A percentile compares a stretch with the other conserved stretches of the same genome.
Conservation (phyloP, 2,888 invertebrate genomes). For the Drosophila maculinotata region DNA sequence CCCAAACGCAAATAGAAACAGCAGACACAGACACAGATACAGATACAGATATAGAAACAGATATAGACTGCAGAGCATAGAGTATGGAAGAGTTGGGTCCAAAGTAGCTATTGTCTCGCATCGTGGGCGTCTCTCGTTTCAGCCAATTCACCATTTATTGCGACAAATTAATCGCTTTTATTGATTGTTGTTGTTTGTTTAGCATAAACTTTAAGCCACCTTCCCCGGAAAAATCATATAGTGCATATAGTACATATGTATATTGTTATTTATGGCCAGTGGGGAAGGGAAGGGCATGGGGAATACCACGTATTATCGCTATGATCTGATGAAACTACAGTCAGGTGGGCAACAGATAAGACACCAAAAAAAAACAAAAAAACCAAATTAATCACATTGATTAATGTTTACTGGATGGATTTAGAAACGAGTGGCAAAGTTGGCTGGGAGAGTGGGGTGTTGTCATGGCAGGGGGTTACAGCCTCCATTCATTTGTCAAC, state of each 20-base stretch:
- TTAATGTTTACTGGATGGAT: constrained; percentile 27
- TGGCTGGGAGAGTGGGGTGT: too few species aligned
- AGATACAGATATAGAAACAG: background rate
- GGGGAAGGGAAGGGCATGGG: background rate
- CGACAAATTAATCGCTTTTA: constrained; percentile 63
- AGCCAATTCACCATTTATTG: constrained; percentile 36
- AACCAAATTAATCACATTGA: constrained; percentile 47
- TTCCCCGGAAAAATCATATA: constrained; percentile 20
- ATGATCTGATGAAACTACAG: constrained; percentile 27
- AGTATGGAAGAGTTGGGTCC: constrained; percentile 10
- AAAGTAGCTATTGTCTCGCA: background rate
- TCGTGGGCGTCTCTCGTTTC: constrained; percentile 25
- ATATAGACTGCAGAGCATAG: background rate
- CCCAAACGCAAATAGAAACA: constrained; percentile 12
- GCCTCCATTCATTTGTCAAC: background rate
- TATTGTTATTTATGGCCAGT: constrained; percentile 23
- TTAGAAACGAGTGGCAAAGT: background rate
- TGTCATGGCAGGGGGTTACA: background rate
- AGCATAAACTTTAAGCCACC: constrained; percentile 54
- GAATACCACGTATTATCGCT: constrained; percentile 21
- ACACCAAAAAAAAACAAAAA: constrained; percentile 22
- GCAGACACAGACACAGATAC: background rate
- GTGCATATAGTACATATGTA: constrained; percentile 7
- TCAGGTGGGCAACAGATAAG: constrained; percentile 45
- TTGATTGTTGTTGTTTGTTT: constrained; percentile 61